These are phyloP conservation scores for Euzetes globulus DNA, from an alignment of 2,888 invertebrate genomes.

Conservation along the genomic window DNA sequence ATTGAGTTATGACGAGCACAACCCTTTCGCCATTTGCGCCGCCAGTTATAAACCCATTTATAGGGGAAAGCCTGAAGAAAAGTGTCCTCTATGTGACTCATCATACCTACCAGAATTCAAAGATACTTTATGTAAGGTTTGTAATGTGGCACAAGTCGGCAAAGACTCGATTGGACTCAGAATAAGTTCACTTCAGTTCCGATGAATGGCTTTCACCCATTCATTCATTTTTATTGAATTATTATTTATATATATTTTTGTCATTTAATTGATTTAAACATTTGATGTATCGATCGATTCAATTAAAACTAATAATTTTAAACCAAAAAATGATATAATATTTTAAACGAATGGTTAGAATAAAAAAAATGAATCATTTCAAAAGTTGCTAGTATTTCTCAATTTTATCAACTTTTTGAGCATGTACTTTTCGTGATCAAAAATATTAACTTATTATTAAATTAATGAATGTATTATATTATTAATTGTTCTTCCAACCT, in stretches of 20 bases:
- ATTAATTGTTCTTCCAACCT: too few relatives aligned
- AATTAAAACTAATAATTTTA: too few relatives aligned
- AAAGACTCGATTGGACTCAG: conserved; percentile 74
- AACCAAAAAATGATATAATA: too few relatives aligned
- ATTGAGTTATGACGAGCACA: conserved; percentile 89
- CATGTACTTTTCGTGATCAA: too few relatives aligned
- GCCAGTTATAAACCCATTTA: conserved; percentile 88
- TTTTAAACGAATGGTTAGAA: too few relatives aligned
- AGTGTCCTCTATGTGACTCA: conserved; percentile 83
- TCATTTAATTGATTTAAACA: too few relatives aligned
- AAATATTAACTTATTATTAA: too few relatives aligned
- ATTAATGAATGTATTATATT: too few relatives aligned
- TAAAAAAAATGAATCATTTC: too few relatives aligned
- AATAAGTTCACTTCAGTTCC: conserved; percentile 64
- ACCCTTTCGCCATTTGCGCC: conserved; percentile 92
- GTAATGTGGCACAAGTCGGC: conserved; percentile 82
- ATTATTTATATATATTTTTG: not conserved
- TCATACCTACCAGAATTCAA: conserved; percentile 78
- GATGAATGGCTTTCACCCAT: conserved; percentile 42
- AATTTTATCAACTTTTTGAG: too few relatives aligned
- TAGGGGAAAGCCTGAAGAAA: conserved; percentile 84
- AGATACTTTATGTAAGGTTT: conserved; percentile 74
- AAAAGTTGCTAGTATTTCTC: too few relatives aligned
- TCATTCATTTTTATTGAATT: not conserved
- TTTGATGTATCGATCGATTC: too few relatives aligned